These are phyloP conservation scores for Etia nguti DNA, from an alignment of 2,113 vertebrate genomes.

Conservation along the genomic window DNA sequence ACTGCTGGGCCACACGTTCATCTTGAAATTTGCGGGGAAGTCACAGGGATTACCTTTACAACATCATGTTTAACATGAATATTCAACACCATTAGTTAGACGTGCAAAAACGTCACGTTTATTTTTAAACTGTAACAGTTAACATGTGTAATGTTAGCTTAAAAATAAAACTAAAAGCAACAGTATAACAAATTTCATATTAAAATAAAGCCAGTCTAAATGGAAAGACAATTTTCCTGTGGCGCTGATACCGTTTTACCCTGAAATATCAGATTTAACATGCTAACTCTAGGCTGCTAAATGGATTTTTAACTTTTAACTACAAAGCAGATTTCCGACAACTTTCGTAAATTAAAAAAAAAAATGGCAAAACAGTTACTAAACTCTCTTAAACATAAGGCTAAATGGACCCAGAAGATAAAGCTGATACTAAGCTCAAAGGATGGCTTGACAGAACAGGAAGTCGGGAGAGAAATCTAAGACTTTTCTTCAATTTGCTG, in stretches of 20 bases:
- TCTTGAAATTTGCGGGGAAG: neutral
- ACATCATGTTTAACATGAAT: neutral
- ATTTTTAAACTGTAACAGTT: too few relatives aligned
- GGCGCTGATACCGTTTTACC: neutral
- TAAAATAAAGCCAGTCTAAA: rapidly evolving
- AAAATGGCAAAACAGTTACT: too few relatives aligned
- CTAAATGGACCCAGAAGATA: neutral
- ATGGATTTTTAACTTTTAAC: neutral
- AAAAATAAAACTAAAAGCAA: neutral
- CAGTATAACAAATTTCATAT: neutral
- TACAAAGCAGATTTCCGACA: neutral
- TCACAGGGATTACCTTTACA: neutral
- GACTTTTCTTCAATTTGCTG: neutral
- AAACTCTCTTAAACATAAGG: neutral
- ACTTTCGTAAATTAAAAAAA: neutral
- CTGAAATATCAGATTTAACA: neutral
- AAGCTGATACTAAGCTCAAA: neutral
- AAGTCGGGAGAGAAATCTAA: neutral
- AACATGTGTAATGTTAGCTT: neutral
- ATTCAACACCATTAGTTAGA: neutral
- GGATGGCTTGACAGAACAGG: neutral
- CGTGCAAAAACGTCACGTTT: too few relatives aligned
- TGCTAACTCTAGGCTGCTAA: neutral
- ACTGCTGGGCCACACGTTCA: neutral
- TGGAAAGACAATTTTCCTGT: neutral